Evolutionary conservation across 2,888 invertebrate genomes (phyloP), one percentile per base, ranked within the genome.

Genomic region (Nymphalis c-album): DNA sequence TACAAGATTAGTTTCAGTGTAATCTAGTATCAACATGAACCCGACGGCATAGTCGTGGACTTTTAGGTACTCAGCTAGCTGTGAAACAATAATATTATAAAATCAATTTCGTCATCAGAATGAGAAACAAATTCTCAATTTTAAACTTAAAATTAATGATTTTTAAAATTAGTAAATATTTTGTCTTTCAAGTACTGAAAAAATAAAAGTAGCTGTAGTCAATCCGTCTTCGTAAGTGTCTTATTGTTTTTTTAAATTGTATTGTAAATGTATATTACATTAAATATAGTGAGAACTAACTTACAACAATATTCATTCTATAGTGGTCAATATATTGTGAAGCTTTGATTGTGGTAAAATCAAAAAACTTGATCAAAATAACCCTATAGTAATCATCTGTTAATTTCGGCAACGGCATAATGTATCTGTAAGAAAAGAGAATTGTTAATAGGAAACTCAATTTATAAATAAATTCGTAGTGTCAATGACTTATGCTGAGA

Each of bases 311-410:
- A 13, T 64, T 2, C 60, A 72, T 71, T 66, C 66, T 77, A 58
- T 74, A 79, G 46, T 74, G 84, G 20, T 69, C 70, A 2, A 74
- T 70, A 8, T 80, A 47, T 0, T 76, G 57, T 3, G 74, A 55
- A 1, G 79, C 35, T 10, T 78, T 71, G 10, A 40, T 10, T 4
- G 74, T 71, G 8, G 71, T 69, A 4, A 75, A 71, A 7, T 70
- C 66, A 7, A 60, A 57, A 0, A 79, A 6, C 59, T 78, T 81
- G 0, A 75, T 60, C 0, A 84, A 0, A 10, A 75, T 75, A 3
- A 83, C 72, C 58, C 87, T 77, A 62, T 80, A 77, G 64, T 83
- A 70, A 16, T 82, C 77, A 40, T 76, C 73, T 0, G 80, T 79
- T 5, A 82, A 58, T 60, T 78, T 80, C 17, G 82, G 83, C 26